phyloP scores from a whole-genome alignment of 2,888 invertebrate species.

The Apocheima hispidaria region DNA sequence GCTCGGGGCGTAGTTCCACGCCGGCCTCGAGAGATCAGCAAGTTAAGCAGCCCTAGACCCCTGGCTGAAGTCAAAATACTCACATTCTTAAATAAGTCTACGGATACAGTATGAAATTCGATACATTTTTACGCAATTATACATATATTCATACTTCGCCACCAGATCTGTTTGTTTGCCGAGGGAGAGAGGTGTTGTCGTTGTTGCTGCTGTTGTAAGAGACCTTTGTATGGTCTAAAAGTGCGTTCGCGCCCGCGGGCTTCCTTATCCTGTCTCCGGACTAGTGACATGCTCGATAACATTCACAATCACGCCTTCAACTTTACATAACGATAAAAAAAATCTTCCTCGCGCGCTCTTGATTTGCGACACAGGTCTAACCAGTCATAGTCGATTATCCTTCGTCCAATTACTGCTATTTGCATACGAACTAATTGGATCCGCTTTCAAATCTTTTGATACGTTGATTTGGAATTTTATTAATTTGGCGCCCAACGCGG shows the following conservation, averaged over 20 bases:
- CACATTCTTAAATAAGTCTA: too few species aligned
- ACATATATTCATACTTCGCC: too few species aligned
- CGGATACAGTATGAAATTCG: too few species aligned
- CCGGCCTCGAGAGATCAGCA: neutral
- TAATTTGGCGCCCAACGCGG: slow-evolving; percentile 58
- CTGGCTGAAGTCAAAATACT: too few species aligned
- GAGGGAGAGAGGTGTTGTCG: too few species aligned
- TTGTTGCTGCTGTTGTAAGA: too few species aligned
- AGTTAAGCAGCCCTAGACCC: neutral
- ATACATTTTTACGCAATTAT: too few species aligned
- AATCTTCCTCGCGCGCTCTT: neutral
- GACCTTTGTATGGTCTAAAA: too few species aligned
- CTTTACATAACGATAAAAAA: neutral
- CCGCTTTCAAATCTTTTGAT: slow-evolving; percentile 51
- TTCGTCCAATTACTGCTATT: slow-evolving; percentile 71
- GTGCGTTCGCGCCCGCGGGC: too few species aligned
- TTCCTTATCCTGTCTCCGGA: too few species aligned
- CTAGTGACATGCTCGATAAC: too few species aligned
- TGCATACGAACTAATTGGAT: slow-evolving; percentile 73
- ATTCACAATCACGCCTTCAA: neutral
- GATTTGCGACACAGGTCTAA: neutral
- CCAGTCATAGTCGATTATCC: slow-evolving; percentile 59
- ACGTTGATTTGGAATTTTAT: slow-evolving; percentile 22
- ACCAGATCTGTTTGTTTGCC: too few species aligned
- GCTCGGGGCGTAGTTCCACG: neutral